These are phyloP conservation scores for Plecotus auritus DNA, from an alignment of 2,113 vertebrate species.

Conservation along the genomic window DNA sequence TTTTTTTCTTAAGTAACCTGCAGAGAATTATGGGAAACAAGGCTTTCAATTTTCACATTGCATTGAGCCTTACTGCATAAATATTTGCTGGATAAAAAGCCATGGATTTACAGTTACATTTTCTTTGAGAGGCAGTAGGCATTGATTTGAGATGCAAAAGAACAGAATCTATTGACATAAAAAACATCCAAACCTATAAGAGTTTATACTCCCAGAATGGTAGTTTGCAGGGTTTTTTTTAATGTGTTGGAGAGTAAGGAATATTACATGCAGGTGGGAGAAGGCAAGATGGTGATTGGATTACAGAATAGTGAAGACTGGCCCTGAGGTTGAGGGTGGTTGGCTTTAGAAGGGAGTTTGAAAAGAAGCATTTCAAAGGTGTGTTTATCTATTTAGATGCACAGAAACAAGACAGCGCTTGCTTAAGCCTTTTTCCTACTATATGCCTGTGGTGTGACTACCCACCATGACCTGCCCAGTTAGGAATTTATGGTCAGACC, in stretches of 20 bases:
- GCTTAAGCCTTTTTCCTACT: not conserved
- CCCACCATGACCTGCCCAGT: not conserved
- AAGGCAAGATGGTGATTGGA: not conserved
- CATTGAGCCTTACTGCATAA: not conserved
- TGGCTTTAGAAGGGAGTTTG: not conserved
- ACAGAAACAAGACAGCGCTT: not conserved
- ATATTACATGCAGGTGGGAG: not conserved
- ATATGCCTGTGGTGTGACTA: no score
- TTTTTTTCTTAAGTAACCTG: not conserved
- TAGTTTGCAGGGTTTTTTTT: not conserved
- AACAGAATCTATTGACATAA: not conserved
- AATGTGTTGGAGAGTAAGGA: not conserved
- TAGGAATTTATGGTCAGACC: not conserved
- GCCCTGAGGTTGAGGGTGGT: not conserved
- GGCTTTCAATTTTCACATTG: not conserved
- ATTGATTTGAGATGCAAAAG: not conserved
- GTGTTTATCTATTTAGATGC: not conserved
- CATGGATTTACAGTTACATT: not conserved
- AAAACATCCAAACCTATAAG: not conserved
- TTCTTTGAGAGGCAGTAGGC: not conserved
- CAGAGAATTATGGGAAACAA: not conserved
- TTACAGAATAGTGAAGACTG: not conserved
- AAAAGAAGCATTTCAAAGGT: not conserved
- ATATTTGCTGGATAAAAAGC: not conserved
- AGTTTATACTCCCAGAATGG: not conserved